Evolutionary conservation across 2,113 vertebrate genomes (phyloP).

Genomic region (Pelmatolapia mariae): DNA sequence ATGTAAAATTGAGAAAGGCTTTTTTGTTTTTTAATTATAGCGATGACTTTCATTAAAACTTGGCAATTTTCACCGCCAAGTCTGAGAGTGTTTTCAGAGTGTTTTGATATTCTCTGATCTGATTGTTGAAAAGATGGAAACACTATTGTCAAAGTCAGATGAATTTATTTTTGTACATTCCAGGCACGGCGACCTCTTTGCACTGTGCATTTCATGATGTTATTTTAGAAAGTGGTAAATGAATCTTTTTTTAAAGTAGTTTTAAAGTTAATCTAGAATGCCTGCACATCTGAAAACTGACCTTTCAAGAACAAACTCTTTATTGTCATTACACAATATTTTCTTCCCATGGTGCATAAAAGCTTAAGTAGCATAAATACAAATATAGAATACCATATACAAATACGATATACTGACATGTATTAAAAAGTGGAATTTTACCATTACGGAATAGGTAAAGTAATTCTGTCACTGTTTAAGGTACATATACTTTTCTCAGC

Average conservation of each 20-base stretch:
- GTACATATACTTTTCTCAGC: background rate
- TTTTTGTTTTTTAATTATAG: background rate
- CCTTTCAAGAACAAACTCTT: background rate
- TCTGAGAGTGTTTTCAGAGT: background rate
- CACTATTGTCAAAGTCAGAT: background rate
- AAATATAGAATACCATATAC: background rate
- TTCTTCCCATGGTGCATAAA: background rate
- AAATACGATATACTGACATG: background rate
- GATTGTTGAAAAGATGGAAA: background rate
- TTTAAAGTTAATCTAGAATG: background rate
- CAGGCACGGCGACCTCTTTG: background rate
- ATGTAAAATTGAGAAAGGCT: background rate
- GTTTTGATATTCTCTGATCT: background rate
- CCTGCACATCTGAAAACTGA: background rate
- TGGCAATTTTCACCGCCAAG: background rate
- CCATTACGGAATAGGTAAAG: background rate
- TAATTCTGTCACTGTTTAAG: background rate
- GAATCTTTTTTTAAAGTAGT: background rate
- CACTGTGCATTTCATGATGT: background rate
- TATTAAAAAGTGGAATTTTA: fast-evolving
- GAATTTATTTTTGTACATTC: background rate
- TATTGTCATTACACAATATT: background rate
- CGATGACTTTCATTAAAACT: background rate
- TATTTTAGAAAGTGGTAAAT: background rate
- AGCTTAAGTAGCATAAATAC: background rate